Conservation (phyloP, 2,888 invertebrate genomes). For the Amiota communis region DNA sequence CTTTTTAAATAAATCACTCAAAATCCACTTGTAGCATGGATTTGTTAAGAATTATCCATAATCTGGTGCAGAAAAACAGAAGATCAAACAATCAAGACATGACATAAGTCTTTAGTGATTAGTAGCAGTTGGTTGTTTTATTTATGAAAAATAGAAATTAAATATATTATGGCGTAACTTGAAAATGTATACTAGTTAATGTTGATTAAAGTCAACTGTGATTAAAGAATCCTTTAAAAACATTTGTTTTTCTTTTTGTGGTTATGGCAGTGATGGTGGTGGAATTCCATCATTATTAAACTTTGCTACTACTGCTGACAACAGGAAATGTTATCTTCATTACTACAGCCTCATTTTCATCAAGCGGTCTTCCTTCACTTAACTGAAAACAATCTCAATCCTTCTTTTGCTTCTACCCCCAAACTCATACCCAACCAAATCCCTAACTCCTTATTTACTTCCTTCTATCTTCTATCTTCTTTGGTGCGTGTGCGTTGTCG, state of each 20-base stretch:
- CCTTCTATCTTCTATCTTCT: not conserved
- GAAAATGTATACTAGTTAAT: too few species aligned
- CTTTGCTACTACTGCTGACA: slow-evolving; percentile 55
- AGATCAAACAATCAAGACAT: not conserved
- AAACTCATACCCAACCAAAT: too few species aligned
- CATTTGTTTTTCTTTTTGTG: too few species aligned
- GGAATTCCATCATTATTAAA: slow-evolving; percentile 39
- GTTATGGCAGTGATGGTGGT: too few species aligned
- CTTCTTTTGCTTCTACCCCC: slow-evolving; percentile 20
- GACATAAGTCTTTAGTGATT: too few species aligned
- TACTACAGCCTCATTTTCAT: slow-evolving; percentile 61
- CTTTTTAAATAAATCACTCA: slow-evolving; percentile 67
- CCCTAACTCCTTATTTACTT: not conserved
- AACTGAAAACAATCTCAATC: slow-evolving; percentile 3
- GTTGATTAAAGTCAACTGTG: too few species aligned
- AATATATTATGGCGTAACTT: too few species aligned
- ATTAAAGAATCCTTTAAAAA: too few species aligned
- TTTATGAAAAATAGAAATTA: too few species aligned
- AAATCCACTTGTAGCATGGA: slow-evolving; percentile 55
- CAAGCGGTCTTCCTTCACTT: not conserved
- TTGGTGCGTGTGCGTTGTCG: not conserved
- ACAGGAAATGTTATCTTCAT: slow-evolving; percentile 67
- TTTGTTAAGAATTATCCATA: slow-evolving; percentile 22
- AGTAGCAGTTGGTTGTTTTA: too few species aligned
- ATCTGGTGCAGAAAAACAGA: not conserved